Conservation (phyloP, 2,888 invertebrate species). For the Hoplodrina blanda region DNA sequence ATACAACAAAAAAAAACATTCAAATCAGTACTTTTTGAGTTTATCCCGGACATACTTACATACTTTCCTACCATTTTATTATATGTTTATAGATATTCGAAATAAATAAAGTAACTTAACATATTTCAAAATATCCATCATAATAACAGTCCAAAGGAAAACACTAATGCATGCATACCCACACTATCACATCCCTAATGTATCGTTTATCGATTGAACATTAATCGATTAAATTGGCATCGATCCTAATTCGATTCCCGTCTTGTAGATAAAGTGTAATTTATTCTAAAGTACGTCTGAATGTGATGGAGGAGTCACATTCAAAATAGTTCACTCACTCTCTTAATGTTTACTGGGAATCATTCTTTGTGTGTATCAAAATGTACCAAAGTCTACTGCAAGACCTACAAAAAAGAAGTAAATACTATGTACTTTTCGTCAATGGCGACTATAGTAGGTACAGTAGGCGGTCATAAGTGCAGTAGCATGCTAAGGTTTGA, state of each 20-base stretch:
- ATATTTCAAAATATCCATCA: not conserved
- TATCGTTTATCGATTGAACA: constrained; percentile 49
- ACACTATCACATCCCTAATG: constrained; percentile 25
- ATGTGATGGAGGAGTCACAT: constrained; percentile 47
- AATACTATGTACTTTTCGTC: no score
- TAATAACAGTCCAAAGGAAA: not conserved
- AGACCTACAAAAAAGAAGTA: no score
- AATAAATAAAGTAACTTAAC: no score
- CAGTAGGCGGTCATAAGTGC: no score
- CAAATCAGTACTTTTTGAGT: no score
- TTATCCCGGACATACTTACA: no score
- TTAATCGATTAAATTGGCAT: constrained; percentile 62
- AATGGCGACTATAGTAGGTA: no score
- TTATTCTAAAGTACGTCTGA: constrained; percentile 37
- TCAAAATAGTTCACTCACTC: constrained; percentile 43
- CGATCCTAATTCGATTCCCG: constrained; percentile 56
- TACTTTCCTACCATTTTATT: no score
- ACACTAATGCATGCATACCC: constrained; percentile 5
- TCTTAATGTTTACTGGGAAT: not conserved
- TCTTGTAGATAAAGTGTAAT: constrained; percentile 45
- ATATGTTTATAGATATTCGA: no score
- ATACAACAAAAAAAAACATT: no score
- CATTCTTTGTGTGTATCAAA: not conserved
- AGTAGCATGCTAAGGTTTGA: no score
- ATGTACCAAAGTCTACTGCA: not conserved